These are phyloP conservation scores for Salarias fasciatus DNA, from an alignment of 2,797 vertebrate species.

Conservation along the genomic window DNA sequence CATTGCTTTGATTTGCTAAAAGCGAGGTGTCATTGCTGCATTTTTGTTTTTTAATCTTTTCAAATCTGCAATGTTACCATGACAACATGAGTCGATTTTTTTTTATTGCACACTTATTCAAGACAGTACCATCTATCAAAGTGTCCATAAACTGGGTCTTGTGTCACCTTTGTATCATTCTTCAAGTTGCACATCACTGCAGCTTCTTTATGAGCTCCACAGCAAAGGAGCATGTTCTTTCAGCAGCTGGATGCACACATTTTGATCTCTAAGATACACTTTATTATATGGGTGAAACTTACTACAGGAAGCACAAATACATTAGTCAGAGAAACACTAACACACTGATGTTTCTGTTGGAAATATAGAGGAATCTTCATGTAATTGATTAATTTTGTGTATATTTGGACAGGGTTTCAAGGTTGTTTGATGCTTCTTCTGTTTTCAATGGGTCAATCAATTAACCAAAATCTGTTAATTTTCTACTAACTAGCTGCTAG, in stretches of 20 bases:
- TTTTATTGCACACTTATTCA: not conserved
- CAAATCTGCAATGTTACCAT: not conserved
- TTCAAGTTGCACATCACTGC: not conserved
- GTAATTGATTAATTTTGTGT: slow-evolving; percentile 1
- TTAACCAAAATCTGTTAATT: too few species aligned
- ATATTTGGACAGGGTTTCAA: too few species aligned
- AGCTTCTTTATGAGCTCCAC: not conserved
- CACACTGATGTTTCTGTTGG: not conserved
- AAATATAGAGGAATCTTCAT: not conserved
- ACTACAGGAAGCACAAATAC: slow-evolving; percentile 8
- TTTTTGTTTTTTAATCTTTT: not conserved
- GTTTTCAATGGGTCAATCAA: too few species aligned
- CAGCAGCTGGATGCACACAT: slow-evolving; percentile 1
- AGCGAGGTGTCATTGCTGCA: too few species aligned
- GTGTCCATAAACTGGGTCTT: not conserved
- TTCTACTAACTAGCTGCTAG: too few species aligned
- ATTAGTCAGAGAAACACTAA: not conserved
- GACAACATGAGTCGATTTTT: not conserved
- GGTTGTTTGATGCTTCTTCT: too few species aligned
- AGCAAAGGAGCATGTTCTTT: not conserved
- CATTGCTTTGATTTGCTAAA: too few species aligned
- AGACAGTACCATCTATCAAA: not conserved
- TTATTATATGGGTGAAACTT: not conserved
- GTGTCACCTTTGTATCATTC: not conserved
- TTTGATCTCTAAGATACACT: not conserved